These are phyloP conservation scores for Atopsyche davidsoni DNA, from an alignment of 1,140 invertebrate genomes.

Conservation along the genomic window DNA sequence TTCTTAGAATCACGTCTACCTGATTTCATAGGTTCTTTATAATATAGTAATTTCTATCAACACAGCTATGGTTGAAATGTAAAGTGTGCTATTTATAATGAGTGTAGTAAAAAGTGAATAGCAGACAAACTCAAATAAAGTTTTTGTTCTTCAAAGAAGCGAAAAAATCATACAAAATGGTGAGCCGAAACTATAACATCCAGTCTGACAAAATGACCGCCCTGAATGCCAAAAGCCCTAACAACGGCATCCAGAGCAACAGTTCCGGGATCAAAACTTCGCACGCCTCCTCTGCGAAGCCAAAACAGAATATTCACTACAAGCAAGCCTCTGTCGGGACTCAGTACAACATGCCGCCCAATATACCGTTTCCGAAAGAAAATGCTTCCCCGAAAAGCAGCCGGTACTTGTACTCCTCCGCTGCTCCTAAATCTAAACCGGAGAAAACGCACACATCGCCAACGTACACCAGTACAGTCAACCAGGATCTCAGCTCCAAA, in stretches of 20 bases:
- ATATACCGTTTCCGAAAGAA: neutral
- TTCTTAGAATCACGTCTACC: too few relatives aligned
- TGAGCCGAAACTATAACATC: constrained; percentile 28
- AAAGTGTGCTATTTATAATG: neutral
- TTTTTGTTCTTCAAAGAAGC: too few relatives aligned
- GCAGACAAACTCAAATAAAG: neutral
- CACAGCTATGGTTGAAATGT: neutral
- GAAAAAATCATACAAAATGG: constrained; percentile 18
- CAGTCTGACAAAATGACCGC: constrained; percentile 22
- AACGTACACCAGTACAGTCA: constrained; percentile 20
- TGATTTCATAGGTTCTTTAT: neutral
- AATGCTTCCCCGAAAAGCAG: constrained; percentile 12
- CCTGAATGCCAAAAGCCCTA: constrained; percentile 23
- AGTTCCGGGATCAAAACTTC: neutral
- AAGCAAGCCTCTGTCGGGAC: constrained; percentile 28
- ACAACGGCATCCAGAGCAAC: constrained; percentile 5
- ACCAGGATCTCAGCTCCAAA: constrained; percentile 21
- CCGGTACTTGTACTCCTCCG: constrained; percentile 16
- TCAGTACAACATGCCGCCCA: constrained; percentile 15
- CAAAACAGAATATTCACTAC: constrained; percentile 27
- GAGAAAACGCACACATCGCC: constrained; percentile 19
- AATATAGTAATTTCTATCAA: neutral
- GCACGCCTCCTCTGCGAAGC: constrained; percentile 12
- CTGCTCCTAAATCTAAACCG: constrained; percentile 11
- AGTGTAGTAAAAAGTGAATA: neutral